A percentile compares a stretch with the other conserved stretches of the same genome.
Evolutionary conservation across 2,113 vertebrate species (phyloP).

Genomic region (Agapornis roseicollis): DNA sequence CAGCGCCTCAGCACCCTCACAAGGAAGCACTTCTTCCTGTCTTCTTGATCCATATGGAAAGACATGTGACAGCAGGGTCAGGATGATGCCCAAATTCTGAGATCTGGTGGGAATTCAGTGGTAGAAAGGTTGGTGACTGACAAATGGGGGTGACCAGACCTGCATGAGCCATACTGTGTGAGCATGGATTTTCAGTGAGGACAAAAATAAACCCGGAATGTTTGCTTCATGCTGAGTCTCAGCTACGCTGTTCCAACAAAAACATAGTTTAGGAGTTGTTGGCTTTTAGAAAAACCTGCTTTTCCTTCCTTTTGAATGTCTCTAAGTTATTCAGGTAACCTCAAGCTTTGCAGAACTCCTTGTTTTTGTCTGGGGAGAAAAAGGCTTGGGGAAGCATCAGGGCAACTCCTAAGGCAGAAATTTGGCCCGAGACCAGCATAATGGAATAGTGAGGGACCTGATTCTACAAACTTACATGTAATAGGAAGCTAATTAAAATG

Average conservation of each 20-base stretch:
- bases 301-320: neutral
- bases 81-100: neutral
- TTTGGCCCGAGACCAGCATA: neutral
- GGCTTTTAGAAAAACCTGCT: neutral
- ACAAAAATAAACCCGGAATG: neutral
- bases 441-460: neutral
- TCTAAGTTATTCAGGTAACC: neutral
- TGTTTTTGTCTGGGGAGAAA: neutral
- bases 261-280: neutral
- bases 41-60: neutral
- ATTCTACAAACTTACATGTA: neutral
- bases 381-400: neutral
- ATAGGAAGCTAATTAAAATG: neutral
- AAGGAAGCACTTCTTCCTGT: neutral
- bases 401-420: neutral
- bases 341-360: neutral
- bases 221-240: conserved; percentile 1
- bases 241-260: conserved; percentile 5
- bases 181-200: neutral
- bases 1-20: neutral
- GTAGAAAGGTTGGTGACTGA: neutral
- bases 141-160: neutral
- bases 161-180: neutral
- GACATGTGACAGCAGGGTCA: neutral
- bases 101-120: neutral